Conservation (phyloP, 2,888 invertebrate species). For the Eremobia ochroleuca region DNA sequence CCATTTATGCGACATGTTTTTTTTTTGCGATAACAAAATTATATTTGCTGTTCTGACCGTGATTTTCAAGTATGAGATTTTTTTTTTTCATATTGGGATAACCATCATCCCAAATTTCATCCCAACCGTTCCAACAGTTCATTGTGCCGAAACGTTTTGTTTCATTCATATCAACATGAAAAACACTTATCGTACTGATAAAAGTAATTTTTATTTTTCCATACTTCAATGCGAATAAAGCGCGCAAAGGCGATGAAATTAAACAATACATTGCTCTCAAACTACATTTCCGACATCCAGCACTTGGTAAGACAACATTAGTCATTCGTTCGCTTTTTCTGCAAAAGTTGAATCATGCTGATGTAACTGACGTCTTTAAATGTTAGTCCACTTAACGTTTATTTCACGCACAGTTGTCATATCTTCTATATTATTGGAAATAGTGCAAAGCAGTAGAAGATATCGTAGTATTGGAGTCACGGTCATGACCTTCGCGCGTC, state of each 20-base stretch:
- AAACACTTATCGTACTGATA: conserved; percentile 1
- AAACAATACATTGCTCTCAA: conserved; percentile 13
- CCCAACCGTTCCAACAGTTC: neutral
- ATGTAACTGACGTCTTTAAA: conserved; percentile 16
- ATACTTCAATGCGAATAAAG: neutral
- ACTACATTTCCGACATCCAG: conserved; percentile 5
- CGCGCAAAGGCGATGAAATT: neutral
- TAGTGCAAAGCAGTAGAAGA: conserved; percentile 28
- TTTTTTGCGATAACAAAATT: too few species aligned
- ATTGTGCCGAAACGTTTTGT: neutral
- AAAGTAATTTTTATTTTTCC: neutral
- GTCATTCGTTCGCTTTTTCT: conserved; percentile 46
- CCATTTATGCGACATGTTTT: neutral
- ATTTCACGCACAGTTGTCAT: neutral
- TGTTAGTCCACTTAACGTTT: neutral
- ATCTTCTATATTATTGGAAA: conserved; percentile 19
- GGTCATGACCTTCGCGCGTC: conserved; percentile 74
- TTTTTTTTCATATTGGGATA: too few species aligned
- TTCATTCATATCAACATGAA: neutral
- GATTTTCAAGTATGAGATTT: too few species aligned
- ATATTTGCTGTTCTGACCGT: too few species aligned
- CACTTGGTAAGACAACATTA: conserved; percentile 17
- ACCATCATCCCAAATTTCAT: too few species aligned
- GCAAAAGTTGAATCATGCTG: conserved; percentile 45
- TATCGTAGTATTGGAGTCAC: conserved; percentile 66